These are phyloP conservation scores for Micrastur ruficollis DNA, from an alignment of 2,797 vertebrate genomes.

Conservation along the genomic window DNA sequence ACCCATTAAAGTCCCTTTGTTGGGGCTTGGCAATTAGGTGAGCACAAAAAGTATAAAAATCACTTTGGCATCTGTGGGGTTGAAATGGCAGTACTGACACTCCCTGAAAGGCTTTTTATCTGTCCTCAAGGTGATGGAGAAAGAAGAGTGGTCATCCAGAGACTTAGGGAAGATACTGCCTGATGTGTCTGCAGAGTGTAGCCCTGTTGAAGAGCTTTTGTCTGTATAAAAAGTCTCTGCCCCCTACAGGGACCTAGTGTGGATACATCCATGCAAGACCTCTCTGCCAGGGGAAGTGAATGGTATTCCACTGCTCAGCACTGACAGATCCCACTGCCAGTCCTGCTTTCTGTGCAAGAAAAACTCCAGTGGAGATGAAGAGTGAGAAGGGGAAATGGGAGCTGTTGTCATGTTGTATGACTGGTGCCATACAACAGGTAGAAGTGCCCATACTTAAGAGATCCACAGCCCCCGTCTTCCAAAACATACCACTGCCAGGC, in stretches of 20 bases:
- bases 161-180: neutral
- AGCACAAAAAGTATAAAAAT: constrained; percentile 16
- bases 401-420: neutral
- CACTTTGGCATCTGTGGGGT: neutral
- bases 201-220: neutral
- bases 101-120: neutral
- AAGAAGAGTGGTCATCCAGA: neutral
- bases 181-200: neutral
- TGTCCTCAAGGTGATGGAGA: neutral
- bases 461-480: neutral
- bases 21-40: neutral
- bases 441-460: neutral
- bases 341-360: neutral
- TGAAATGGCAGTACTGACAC: neutral
- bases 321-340: neutral
- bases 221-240: neutral
- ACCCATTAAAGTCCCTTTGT: neutral
- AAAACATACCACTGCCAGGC: neutral
- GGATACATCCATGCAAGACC: neutral
- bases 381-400: neutral
- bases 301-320: neutral
- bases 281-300: neutral
- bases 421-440: neutral
- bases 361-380: neutral
- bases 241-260: neutral